phyloP scores from a whole-genome alignment of 1,140 invertebrate genomes.

The Drosophila dunni region DNA sequence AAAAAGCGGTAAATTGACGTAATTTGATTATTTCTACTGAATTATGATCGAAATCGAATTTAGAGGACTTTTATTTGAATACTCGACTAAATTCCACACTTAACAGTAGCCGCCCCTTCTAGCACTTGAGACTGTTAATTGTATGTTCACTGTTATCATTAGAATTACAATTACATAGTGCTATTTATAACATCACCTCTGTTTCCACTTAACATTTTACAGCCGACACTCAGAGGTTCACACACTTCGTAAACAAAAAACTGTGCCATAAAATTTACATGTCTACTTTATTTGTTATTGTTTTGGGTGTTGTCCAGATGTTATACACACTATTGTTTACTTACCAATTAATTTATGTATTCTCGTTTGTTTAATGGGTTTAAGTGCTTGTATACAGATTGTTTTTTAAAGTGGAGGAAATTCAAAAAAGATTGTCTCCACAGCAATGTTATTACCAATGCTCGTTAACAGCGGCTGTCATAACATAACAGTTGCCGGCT shows the following conservation, averaged over 20 bases:
- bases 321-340: slow-evolving; percentile 45
- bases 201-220: slow-evolving; percentile 64
- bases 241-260: slow-evolving; percentile 51
- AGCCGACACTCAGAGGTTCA: slow-evolving; percentile 48
- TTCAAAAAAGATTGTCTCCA: slow-evolving; percentile 11
- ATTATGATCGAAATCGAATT: neutral
- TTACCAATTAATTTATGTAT: slow-evolving; percentile 35
- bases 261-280: slow-evolving; percentile 61
- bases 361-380: slow-evolving; percentile 38
- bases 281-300: slow-evolving; percentile 39
- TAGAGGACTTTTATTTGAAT: too few species aligned
- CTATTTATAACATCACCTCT: slow-evolving; percentile 31
- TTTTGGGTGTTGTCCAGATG: slow-evolving; percentile 29
- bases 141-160: slow-evolving; percentile 14
- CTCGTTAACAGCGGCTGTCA: slow-evolving; percentile 25
- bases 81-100: neutral
- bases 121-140: slow-evolving; percentile 3
- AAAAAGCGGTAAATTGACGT: slow-evolving; percentile 1
- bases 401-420: slow-evolving; percentile 10
- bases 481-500: slow-evolving; percentile 8
- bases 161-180: slow-evolving; percentile 37
- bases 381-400: slow-evolving; percentile 32
- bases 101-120: slow-evolving; percentile 2
- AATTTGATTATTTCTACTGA: neutral
- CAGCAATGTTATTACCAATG: slow-evolving; percentile 16